Percentiles rank a stretch among this genome's conserved stretches.
These are phyloP conservation scores for Acrossocheilus fasciatus DNA, from an alignment of 2,797 vertebrate species.

Conservation along the genomic window DNA sequence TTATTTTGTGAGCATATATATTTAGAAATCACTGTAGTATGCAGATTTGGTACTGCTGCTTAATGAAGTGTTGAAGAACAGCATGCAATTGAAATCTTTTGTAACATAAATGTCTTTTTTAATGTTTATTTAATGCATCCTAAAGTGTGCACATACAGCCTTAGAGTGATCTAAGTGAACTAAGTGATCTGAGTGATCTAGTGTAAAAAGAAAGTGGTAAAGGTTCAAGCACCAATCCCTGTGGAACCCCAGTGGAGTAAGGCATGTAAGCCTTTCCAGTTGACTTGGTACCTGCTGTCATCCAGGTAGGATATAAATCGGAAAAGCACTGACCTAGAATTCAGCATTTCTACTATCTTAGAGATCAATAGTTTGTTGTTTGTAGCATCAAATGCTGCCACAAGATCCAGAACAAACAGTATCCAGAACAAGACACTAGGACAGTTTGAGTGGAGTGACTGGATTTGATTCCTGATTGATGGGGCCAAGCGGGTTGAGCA, in stretches of 20 bases:
- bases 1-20: background rate
- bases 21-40: background rate
- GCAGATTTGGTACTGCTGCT: background rate
- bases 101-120: background rate
- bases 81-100: background rate
- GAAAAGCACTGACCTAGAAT: slow-evolving; percentile 33
- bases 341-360: slow-evolving; percentile 22
- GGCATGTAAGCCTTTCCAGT: slow-evolving; percentile 23
- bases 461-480: slow-evolving; percentile 21
- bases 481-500: background rate
- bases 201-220: background rate
- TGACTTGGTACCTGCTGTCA: slow-evolving; percentile 11
- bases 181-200: background rate
- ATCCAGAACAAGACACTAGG: background rate
- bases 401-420: slow-evolving; percentile 35
- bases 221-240: slow-evolving; percentile 15
- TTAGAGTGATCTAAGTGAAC: background rate
- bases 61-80: background rate
- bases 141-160: background rate
- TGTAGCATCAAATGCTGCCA: slow-evolving; percentile 27
- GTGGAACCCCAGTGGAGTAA: slow-evolving; percentile 1
- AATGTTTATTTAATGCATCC: background rate
- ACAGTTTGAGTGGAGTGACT: slow-evolving; percentile 24
- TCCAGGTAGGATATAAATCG: slow-evolving; percentile 10
- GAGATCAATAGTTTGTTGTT: slow-evolving; percentile 40